Evolutionary conservation across 2,888 invertebrate species (phyloP).

Genomic region (Tetragonula carbonaria): DNA sequence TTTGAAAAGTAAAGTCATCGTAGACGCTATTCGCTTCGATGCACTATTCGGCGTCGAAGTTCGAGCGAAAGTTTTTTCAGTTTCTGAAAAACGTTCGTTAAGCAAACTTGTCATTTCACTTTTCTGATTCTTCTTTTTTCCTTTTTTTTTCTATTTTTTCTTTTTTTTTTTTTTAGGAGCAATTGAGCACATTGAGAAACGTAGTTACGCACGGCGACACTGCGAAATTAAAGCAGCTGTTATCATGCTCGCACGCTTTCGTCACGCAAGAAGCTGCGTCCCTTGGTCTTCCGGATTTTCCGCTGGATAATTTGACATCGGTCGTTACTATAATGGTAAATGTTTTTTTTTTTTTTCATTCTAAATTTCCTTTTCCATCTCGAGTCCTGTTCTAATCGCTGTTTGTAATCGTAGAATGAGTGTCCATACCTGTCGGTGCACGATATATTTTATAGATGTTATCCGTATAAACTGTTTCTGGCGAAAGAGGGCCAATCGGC

Average conservation of each 20-base stretch:
- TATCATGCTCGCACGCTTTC: conserved; percentile 90
- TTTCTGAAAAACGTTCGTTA: not conserved
- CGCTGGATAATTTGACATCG: conserved; percentile 90
- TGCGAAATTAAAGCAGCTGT: conserved; percentile 84
- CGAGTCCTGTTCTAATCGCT: not conserved
- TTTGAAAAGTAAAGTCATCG: not conserved
- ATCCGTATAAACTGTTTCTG: conserved; percentile 93
- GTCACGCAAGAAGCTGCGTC: conserved; percentile 89
- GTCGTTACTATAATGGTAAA: conserved; percentile 89
- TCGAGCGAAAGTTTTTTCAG: no score
- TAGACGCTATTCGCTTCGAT: not conserved
- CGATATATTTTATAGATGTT: conserved; percentile 90
- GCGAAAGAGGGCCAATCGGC: conserved; percentile 90
- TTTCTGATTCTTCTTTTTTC: not conserved
- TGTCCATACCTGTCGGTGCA: conserved; percentile 88
- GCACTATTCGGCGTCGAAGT: not conserved
- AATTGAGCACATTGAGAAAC: conserved; percentile 84
- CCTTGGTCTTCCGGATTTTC: conserved; percentile 95
- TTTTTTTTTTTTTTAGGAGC: conserved; percentile 85
- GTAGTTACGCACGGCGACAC: conserved; percentile 85
- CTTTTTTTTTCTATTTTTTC: no score
- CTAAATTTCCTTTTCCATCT: conserved; percentile 10
- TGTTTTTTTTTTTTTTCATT: not conserved
- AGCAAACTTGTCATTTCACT: not conserved
- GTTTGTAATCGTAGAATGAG: conserved; percentile 86